These are phyloP conservation scores for Cepaea nemoralis DNA, from an alignment of 1,140 invertebrate species.

Conservation along the genomic window DNA sequence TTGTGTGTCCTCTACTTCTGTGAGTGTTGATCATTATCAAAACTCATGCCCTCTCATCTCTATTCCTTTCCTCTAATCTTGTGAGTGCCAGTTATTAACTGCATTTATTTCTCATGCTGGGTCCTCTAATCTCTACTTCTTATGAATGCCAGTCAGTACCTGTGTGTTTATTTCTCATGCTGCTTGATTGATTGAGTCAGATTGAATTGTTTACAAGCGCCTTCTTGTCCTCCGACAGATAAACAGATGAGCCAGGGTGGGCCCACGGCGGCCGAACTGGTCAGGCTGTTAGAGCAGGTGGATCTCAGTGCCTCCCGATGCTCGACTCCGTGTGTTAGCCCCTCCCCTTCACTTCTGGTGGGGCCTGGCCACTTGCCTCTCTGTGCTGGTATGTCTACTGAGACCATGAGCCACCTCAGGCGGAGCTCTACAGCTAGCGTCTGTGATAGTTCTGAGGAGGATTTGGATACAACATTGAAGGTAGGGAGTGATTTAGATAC, in stretches of 20 bases:
- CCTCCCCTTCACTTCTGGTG: constrained; percentile 76
- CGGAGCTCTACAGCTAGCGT: not conserved
- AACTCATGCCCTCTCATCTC: too few relatives aligned
- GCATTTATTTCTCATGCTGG: too few relatives aligned
- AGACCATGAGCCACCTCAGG: not conserved
- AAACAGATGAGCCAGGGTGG: constrained; percentile 77
- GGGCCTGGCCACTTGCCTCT: constrained; percentile 40
- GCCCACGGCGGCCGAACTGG: constrained; percentile 88
- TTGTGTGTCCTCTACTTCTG: too few relatives aligned
- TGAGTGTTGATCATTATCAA: too few relatives aligned
- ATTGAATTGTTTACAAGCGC: too few relatives aligned
- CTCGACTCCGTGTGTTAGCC: constrained; percentile 85
- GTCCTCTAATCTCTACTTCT: too few relatives aligned
- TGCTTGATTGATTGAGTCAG: too few relatives aligned
- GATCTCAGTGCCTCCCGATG: constrained; percentile 78
- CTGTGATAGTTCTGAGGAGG: constrained; percentile 4
- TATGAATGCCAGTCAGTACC: too few relatives aligned
- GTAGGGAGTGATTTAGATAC: too few relatives aligned
- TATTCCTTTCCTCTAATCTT: too few relatives aligned
- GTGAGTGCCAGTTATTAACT: too few relatives aligned
- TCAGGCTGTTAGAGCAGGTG: constrained; percentile 91
- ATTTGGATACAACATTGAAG: constrained; percentile 14
- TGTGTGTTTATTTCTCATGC: too few relatives aligned
- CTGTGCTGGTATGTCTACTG: not conserved
- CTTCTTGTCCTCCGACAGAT: not conserved